Evolutionary conservation across 1,140 invertebrate genomes (phyloP).

Genomic region (Megathymus violae): DNA sequence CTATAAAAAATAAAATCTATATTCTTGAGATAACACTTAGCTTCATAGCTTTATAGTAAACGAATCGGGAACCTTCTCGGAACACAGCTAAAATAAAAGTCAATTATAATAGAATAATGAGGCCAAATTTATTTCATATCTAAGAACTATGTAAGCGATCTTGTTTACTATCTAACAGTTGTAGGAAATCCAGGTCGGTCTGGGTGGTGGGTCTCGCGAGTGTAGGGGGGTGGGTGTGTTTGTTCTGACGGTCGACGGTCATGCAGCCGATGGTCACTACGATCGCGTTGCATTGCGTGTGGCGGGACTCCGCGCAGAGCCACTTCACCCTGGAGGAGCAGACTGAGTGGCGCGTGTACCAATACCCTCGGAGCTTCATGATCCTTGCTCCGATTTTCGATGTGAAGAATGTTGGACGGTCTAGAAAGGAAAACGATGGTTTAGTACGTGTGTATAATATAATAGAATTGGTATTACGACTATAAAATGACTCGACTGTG

Average conservation of each 20-base stretch:
- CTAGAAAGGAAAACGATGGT: constrained; percentile 43
- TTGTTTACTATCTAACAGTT: constrained; percentile 51
- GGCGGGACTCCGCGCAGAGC: constrained; percentile 68
- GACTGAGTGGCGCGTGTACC: constrained; percentile 70
- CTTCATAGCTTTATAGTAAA: too few species aligned
- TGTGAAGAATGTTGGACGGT: constrained; percentile 71
- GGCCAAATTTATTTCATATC: constrained; percentile 41
- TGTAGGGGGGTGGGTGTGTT: constrained; percentile 67
- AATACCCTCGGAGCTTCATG: constrained; percentile 69
- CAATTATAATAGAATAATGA: constrained; percentile 13
- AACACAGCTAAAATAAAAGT: too few species aligned
- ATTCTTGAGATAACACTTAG: too few species aligned
- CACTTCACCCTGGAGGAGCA: constrained; percentile 71
- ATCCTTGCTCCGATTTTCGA: constrained; percentile 67
- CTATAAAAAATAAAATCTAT: too few species aligned
- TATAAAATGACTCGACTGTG: too few species aligned
- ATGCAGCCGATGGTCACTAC: constrained; percentile 73
- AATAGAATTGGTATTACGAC: too few species aligned
- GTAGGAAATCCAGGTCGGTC: constrained; percentile 47
- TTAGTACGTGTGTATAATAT: constrained; percentile 16
- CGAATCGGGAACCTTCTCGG: too few species aligned
- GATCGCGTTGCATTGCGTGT: constrained; percentile 66
- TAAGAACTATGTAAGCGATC: constrained; percentile 40
- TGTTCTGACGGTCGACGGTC: constrained; percentile 68
- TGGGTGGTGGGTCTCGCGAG: constrained; percentile 32